Percentiles rank a stretch among this genome's conserved stretches.
phyloP scores from a whole-genome alignment of 2,113 vertebrate species.

The Dasyprocta punctata region DNA sequence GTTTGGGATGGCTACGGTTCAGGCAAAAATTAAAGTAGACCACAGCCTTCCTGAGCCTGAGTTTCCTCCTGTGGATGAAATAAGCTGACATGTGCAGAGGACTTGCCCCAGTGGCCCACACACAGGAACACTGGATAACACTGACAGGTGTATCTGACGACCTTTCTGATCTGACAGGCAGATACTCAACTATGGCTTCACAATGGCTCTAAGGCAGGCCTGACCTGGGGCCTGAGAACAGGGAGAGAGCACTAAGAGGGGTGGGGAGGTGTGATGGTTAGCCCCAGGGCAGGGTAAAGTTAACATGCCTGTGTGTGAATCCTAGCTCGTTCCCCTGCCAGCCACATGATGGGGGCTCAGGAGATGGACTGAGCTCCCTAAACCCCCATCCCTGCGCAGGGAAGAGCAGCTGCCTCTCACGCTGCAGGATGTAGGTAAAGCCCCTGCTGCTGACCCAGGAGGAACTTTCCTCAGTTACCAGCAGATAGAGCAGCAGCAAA shows the following conservation, averaged over 20 bases:
- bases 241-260: background rate
- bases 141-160: background rate
- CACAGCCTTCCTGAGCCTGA: background rate
- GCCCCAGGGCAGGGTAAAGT: background rate
- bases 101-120: background rate
- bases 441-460: background rate
- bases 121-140: background rate
- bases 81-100: background rate
- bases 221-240: background rate
- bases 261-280: background rate
- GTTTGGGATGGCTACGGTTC: background rate
- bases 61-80: background rate
- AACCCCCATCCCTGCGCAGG: fast-evolving
- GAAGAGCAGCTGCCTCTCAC: background rate
- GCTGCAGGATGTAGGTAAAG: background rate
- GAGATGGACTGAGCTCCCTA: background rate
- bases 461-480: background rate
- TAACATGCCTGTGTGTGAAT: background rate
- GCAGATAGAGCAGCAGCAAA: background rate
- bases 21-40: background rate
- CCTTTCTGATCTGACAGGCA: background rate
- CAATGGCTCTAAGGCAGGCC: background rate
- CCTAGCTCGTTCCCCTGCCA: background rate
- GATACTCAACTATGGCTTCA: background rate
- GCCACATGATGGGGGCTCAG: background rate